Evolutionary conservation across 2,888 invertebrate genomes (phyloP), one percentile per base, ranked within the genome.

Genomic region (Erynnis tages): DNA sequence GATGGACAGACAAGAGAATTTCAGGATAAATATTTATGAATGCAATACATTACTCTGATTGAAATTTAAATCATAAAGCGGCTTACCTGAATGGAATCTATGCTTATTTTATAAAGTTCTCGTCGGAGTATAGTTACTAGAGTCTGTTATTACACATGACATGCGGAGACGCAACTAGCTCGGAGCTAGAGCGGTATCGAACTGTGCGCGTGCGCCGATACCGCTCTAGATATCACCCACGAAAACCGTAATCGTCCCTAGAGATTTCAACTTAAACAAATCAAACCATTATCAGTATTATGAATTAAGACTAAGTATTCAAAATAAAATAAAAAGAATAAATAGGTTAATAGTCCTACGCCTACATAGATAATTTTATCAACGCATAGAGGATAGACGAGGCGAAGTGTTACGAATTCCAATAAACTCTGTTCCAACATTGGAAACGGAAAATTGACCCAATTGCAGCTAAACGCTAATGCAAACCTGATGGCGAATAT

Each of bases 151-250:
- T 34, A n/a, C 11, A 8, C 40, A 29, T 13, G 8, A 38, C 21
- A 21, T 23, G 16, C 10, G 8, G 10, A 8, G 23, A 48, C 65
- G 64, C 66, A 66, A 64, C 69, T 55, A 61, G 62, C 56, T 59
- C 65, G 58, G 65, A 62, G 60, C 67, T 66, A 66, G 62, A 63
- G 61, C 60, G 55, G 57, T 59, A 67, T 65, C 52, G 32, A 37
- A 63, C 66, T 65, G 30, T 30, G 62, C 61, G 65, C 61, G 44
- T 29, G 54, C 60, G 63, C 38, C 13, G 30, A 21, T 13, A 21
- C 2, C 17, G 2, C 32, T 23, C 13, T 44, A 32, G n/a, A n/a
- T n/a, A n/a, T 30, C 44, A 19, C 21, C 13, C 14, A 44, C 44
- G 14, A 44, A 30, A 32, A 23, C 32, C 32, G 23, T 29, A 11